These are phyloP conservation scores for Stratiomys singularior DNA, from an alignment of 2,888 invertebrate genomes.

Conservation along the genomic window DNA sequence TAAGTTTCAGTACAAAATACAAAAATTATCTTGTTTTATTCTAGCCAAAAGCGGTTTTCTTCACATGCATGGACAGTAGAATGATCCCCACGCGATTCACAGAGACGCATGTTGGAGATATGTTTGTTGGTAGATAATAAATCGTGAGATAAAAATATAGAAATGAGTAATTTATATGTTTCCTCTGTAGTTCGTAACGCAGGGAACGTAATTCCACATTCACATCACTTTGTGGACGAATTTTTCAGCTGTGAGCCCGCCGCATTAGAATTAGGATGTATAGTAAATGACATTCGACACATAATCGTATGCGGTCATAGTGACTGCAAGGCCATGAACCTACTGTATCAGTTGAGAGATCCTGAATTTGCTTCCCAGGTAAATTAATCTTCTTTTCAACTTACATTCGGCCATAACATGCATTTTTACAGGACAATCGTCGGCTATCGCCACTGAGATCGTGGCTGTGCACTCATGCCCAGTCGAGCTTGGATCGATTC, in stretches of 20 bases:
- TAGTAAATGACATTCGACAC: constrained; percentile 89
- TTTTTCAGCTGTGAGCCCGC: constrained; percentile 95
- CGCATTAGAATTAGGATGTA: constrained; percentile 93
- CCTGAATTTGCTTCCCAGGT: constrained; percentile 78
- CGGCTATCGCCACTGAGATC: constrained; percentile 87
- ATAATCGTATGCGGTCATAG: constrained; percentile 97
- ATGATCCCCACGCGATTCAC: constrained; percentile 97
- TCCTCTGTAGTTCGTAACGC: constrained; percentile 85
- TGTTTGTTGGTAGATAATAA: constrained; percentile 85
- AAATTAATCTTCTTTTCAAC: constrained; percentile 58
- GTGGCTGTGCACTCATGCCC: constrained; percentile 91
- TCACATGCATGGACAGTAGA: constrained; percentile 98
- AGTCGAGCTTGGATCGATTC: constrained; percentile 84
- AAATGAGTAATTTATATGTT: not conserved
- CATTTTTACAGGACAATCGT: constrained; percentile 70
- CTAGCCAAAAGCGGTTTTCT: constrained; percentile 96
- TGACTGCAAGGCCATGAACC: constrained; percentile 98
- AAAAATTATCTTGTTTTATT: constrained; percentile 58
- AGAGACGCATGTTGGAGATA: constrained; percentile 95
- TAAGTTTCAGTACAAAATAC: too few species aligned
- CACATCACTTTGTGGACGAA: constrained; percentile 86
- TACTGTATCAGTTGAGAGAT: constrained; percentile 84
- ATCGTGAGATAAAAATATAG: not conserved
- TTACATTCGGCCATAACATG: constrained; percentile 60
- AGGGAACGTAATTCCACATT: constrained; percentile 94